Percentiles rank a stretch among this genome's conserved stretches.
phyloP scores from a whole-genome alignment of 2,797 vertebrate genomes.

The Notamacropus eugenii region DNA sequence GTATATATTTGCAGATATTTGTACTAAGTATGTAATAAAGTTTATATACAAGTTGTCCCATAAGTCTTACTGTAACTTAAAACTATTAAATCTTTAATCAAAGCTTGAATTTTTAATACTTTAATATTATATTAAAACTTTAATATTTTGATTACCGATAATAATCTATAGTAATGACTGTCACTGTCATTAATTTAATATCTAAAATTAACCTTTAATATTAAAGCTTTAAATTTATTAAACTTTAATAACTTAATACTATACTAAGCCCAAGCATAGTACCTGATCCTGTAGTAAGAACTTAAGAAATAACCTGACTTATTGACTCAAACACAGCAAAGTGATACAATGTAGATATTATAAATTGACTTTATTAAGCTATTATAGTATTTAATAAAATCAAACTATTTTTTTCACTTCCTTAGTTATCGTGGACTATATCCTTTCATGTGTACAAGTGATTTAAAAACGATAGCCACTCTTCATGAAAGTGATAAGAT shows the following conservation, averaged over 20 bases:
- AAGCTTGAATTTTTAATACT: background rate
- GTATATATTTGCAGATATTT: background rate
- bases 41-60: background rate
- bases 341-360: background rate
- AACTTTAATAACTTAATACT: background rate
- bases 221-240: background rate
- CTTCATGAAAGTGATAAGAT: slow-evolving; percentile 78
- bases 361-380: background rate
- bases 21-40: background rate
- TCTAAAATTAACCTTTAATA: background rate
- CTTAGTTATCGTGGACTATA: slow-evolving; percentile 81
- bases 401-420: slow-evolving; percentile 40
- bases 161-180: background rate
- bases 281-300: background rate
- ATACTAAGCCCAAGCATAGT: background rate
- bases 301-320: background rate
- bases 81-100: background rate
- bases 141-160: background rate
- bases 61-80: background rate
- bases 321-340: background rate
- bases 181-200: background rate
- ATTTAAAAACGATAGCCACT: slow-evolving; percentile 81
- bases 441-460: slow-evolving; percentile 84
- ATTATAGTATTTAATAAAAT: background rate
- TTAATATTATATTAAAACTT: background rate